Conservation (phyloP, 2,888 invertebrate genomes). For the Eupithecia exiguata region DNA sequence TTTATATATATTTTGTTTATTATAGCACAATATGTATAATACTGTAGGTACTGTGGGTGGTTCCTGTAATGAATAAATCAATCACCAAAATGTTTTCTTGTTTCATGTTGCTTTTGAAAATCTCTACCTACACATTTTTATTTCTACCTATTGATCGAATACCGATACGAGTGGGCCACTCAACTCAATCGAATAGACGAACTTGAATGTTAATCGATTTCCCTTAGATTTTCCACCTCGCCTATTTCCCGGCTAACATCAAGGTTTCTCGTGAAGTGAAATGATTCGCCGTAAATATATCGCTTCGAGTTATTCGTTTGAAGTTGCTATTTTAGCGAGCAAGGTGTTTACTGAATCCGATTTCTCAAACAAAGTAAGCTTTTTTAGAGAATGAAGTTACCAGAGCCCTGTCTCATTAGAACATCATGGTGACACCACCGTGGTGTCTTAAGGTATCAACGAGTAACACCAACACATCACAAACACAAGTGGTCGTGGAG, state of each 20-base stretch:
- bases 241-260: conserved; percentile 53
- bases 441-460: too few species aligned
- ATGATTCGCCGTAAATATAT: conserved; percentile 72
- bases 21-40: too few species aligned
- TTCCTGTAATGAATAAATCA: too few species aligned
- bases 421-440: too few species aligned
- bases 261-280: conserved; percentile 67
- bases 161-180: not conserved
- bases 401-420: too few species aligned
- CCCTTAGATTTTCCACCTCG: conserved; percentile 31
- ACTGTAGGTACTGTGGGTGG: too few species aligned
- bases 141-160: not conserved
- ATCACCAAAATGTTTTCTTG: not conserved
- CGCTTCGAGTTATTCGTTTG: conserved; percentile 68
- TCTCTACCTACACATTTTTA: not conserved
- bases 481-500: too few species aligned
- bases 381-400: not conserved
- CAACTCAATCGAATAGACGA: conserved; percentile 2
- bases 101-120: not conserved
- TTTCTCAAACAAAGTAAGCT: not conserved
- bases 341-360: not conserved
- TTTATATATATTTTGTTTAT: too few species aligned
- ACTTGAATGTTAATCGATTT: conserved; percentile 3
- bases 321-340: conserved; percentile 58
- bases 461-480: too few species aligned